Conservation (phyloP, 2,797 vertebrate species). For the Zenarchopterus dispar region DNA sequence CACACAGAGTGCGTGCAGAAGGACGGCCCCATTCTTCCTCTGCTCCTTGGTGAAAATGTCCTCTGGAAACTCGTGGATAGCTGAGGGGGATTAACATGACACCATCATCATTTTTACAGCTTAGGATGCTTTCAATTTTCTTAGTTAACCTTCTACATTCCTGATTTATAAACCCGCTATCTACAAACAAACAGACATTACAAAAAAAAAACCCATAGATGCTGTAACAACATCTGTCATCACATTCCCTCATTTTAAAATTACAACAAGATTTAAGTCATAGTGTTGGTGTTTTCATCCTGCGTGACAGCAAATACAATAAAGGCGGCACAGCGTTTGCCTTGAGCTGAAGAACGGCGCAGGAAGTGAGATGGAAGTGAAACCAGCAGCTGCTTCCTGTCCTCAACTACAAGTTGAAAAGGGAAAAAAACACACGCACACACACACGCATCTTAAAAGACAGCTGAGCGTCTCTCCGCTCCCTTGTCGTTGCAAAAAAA, state of each 20-base stretch:
- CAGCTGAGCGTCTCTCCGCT: slow-evolving; percentile 33
- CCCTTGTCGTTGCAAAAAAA: slow-evolving; percentile 29
- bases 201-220: background rate
- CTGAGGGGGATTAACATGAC: slow-evolving; percentile 45
- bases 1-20: slow-evolving; percentile 83
- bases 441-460: slow-evolving; percentile 27
- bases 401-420: slow-evolving; percentile 29
- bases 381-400: slow-evolving; percentile 67
- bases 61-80: slow-evolving; percentile 84
- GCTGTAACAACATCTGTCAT: background rate
- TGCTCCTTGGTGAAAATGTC: slow-evolving; percentile 85
- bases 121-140: background rate
- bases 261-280: background rate
- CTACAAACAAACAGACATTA: too few relatives aligned
- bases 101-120: background rate
- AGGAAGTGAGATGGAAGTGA: slow-evolving; percentile 57
- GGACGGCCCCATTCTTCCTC: slow-evolving; percentile 79
- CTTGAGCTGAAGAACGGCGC: slow-evolving; percentile 12
- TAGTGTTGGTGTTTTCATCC: background rate
- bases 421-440: slow-evolving; percentile 4
- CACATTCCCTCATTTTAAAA: background rate
- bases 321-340: too few relatives aligned
- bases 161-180: too few relatives aligned
- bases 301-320: background rate
- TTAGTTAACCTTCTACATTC: background rate